These are phyloP conservation scores for Enteromius thamalakanensis DNA, from an alignment of 2,797 vertebrate species.

Conservation along the genomic window DNA sequence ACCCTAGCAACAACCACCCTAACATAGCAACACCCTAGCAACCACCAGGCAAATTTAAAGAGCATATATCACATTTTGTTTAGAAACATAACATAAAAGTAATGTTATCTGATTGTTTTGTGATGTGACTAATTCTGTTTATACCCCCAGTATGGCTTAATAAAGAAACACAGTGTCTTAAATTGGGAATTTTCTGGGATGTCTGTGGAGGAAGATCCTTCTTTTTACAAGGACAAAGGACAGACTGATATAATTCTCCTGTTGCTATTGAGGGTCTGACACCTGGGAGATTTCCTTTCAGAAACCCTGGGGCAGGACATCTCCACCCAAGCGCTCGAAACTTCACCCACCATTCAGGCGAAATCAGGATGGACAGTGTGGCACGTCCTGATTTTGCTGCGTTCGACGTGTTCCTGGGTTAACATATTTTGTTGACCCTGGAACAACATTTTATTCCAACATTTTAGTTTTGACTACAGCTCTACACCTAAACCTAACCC, in stretches of 20 bases:
- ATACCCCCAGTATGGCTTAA: background rate
- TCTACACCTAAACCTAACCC: too few species aligned
- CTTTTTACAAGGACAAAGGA: slow-evolving; percentile 51
- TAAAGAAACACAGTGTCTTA: background rate
- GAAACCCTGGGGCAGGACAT: slow-evolving; percentile 40
- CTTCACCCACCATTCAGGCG: slow-evolving; percentile 1
- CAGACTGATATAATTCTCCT: slow-evolving; percentile 43
- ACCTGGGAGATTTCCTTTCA: slow-evolving; percentile 57
- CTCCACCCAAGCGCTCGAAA: slow-evolving; percentile 45
- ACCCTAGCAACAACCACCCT: background rate
- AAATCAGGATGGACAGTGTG: background rate
- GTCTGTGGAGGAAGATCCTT: slow-evolving; percentile 47
- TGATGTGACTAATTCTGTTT: background rate
- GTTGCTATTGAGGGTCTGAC: slow-evolving; percentile 38
- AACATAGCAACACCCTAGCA: background rate
- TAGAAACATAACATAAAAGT: background rate
- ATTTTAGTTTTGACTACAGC: too few species aligned
- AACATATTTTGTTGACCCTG: too few species aligned
- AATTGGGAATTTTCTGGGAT: slow-evolving; percentile 25
- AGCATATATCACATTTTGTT: background rate
- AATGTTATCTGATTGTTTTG: background rate
- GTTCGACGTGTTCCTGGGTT: too few species aligned
- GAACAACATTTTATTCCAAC: too few species aligned
- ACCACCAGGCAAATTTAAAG: background rate
- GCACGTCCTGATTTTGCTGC: too few species aligned